Evolutionary conservation across 2,113 vertebrate species (phyloP), one percentile per base, ranked within the genome.

Genomic region (Dryoscopus gambensis): DNA sequence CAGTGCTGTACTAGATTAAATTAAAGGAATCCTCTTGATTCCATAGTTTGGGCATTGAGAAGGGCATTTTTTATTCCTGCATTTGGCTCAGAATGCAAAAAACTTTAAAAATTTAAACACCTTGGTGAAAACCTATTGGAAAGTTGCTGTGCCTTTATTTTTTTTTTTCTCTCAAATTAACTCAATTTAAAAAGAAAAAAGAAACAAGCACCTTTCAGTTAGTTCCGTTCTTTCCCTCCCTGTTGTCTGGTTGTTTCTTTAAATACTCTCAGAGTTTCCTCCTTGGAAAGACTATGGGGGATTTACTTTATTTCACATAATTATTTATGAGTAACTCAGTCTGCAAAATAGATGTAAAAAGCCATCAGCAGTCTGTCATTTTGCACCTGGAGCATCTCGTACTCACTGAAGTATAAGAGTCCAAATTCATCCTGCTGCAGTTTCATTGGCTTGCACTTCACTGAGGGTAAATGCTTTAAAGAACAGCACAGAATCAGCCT

Each of bases 151-250:
- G 12, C 16, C 28, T 47, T 60, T 20, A 1, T 17, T 3, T 6
- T 68, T 19, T 28, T 8, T 25, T 53, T 22, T 4, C 3, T 8
- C 8, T 20, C 3, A 33, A 11, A 73, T 21, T 30, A 50, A 10
- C 4, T 68, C 10, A 28, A 11, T 57, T 25, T 3, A 9, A 40
- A 39, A 77, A 33, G 39, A 42, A 15, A 57, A 24, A 7, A 23
- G 0, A 56, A 31, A 3, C 2, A 18, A 59, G 2, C 3, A 7
- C 6, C 6, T 60, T 76, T 68, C 28, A 13, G 4, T 77, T 73
- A 65, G 15, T 62, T 73, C 23, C 6, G 77, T 92, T 28, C 19
- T 71, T 35, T 76, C 18, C 24, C 15, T 82, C 1, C 2, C 31
- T 47, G 7, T 10, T 65, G 3, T 37, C 10, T 15, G 4, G 5